These are phyloP conservation scores for Actinostola sp. DNA, from an alignment of 92 coral and sea anemone genomes.

Conservation along the genomic window DNA sequence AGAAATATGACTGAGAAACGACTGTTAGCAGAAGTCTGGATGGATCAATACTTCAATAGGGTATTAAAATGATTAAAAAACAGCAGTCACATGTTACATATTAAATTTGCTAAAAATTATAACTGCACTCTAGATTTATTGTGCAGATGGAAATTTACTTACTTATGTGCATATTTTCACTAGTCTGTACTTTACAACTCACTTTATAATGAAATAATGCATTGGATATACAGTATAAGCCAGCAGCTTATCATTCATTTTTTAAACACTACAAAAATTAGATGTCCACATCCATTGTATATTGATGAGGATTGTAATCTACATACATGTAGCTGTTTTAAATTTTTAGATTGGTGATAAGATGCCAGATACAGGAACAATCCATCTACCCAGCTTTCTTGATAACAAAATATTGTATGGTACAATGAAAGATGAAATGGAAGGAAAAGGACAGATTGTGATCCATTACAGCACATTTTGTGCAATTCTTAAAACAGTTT, in stretches of 20 bases:
- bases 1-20: constrained; percentile 17
- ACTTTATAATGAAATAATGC: too few relatives aligned
- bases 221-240: too few relatives aligned
- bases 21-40: constrained; percentile 26
- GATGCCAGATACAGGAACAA: constrained; percentile 38
- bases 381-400: constrained; percentile 50
- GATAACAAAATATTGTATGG: constrained; percentile 6
- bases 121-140: too few relatives aligned
- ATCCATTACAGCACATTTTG: constrained; percentile 30
- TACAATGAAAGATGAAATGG: constrained; percentile 5
- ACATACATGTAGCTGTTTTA: neutral
- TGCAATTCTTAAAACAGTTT: neutral
- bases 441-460: neutral
- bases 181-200: too few relatives aligned
- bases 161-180: too few relatives aligned
- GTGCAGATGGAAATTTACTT: too few relatives aligned
- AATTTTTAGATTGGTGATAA: constrained; percentile 22
- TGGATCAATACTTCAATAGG: constrained; percentile 13
- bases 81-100: too few relatives aligned
- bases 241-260: too few relatives aligned
- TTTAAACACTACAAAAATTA: too few relatives aligned
- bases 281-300: too few relatives aligned
- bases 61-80: neutral
- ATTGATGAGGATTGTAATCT: too few relatives aligned
- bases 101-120: too few relatives aligned